A percentile compares a stretch with the other conserved stretches of the same genome.
These are phyloP conservation scores for Bombus fervidus DNA, from an alignment of 1,140 invertebrate genomes.

Conservation along the genomic window DNA sequence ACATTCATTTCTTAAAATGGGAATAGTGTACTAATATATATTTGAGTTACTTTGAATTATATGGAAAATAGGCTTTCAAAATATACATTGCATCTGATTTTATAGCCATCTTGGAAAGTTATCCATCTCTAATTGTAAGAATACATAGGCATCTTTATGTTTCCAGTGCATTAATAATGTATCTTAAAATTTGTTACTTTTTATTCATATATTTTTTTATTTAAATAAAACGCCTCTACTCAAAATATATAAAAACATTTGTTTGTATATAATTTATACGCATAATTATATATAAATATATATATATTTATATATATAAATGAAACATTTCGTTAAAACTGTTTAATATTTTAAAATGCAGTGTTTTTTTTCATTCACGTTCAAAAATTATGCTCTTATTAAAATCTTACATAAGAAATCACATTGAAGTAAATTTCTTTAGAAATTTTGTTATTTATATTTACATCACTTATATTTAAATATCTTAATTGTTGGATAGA, in stretches of 20 bases:
- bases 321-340: not conserved
- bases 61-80: constrained; percentile 58
- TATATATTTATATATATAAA: constrained; percentile 1
- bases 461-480: constrained; percentile 6
- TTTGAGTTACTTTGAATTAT: constrained; percentile 45
- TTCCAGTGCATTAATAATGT: constrained; percentile 14
- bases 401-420: constrained; percentile 8
- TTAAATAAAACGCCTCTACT: not conserved
- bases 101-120: constrained; percentile 36
- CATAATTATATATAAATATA: not conserved
- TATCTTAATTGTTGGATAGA: not conserved
- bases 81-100: constrained; percentile 28
- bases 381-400: not conserved
- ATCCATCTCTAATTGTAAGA: not conserved
- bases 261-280: constrained; percentile 12
- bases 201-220: not conserved
- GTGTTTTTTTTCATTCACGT: not conserved
- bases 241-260: constrained; percentile 7
- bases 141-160: not conserved
- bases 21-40: constrained; percentile 50
- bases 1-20: constrained; percentile 48
- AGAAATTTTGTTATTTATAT: not conserved
- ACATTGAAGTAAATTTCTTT: not conserved
- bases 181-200: not conserved
- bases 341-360: not conserved